Evolutionary conservation across 1,140 invertebrate species (phyloP), one percentile per base, ranked within the genome.

Genomic region (Sesamia nonagrioides): DNA sequence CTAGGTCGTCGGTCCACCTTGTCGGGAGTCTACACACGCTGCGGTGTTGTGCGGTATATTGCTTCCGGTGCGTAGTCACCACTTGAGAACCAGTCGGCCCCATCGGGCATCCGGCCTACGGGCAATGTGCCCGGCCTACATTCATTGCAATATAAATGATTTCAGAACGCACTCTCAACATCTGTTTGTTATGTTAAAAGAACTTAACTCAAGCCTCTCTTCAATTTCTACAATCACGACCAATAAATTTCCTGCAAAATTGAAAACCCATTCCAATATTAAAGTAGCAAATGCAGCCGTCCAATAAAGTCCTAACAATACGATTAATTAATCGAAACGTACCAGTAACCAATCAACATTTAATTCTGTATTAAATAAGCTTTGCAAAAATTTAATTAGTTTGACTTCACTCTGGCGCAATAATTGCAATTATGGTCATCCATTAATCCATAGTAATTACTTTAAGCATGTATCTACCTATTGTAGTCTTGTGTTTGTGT

Each of bases 391-490:
- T 52, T 50, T 69, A 35, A 69, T 69, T 69, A 45, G 66, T 33
- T 52, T 52, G 35, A 50, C 66, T 35, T 69, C 66, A 69, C 27
- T 52, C 48, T 21, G 15, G 21, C 45, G 48, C 48, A 68, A 52
- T 69, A 69, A 69, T 8, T 68, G 40, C 7, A 15, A 33, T 69
- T 69, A 52, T 52, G 27, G 45, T n/a, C 21, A 33, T 50, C 66
- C 66, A 69, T 52, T 69, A n/a, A n/a, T n/a, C n/a, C n/a, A n/a
- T 52, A 21, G 45, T 69, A 69, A 69, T 69, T 69, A 48, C 66
- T 40, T 45, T 63, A 69, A 6, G 9, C 21, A 17, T 13, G n/a
- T 63, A 63, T 1, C 35, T 17, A 17, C 11, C 7, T 63, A 37
- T 6, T 40, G n/a, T 35, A 17, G 60, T 4, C 1, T 27, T 27